These are phyloP conservation scores for Scaeva pyrastri DNA, from an alignment of 2,888 invertebrate species.

Conservation along the genomic window DNA sequence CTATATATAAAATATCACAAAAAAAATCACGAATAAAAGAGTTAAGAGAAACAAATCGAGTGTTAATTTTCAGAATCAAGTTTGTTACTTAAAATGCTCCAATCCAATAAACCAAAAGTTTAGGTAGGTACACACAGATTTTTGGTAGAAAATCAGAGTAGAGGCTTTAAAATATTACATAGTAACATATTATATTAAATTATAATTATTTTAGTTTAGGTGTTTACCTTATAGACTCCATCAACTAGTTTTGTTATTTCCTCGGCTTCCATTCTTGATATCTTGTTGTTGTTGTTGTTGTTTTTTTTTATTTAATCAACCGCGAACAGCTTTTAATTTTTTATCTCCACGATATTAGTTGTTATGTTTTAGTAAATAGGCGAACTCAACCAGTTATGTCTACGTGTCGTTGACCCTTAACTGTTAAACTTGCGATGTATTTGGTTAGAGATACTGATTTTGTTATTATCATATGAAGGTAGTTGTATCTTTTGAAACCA, in stretches of 20 bases:
- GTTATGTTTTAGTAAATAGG: constrained; percentile 16
- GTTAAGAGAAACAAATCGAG: no score
- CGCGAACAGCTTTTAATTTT: constrained; percentile 8
- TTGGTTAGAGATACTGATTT: constrained; percentile 17
- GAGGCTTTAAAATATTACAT: not conserved
- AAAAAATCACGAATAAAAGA: no score
- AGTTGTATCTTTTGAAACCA: constrained; percentile 18
- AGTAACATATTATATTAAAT: constrained; percentile 21
- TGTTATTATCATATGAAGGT: constrained; percentile 51
- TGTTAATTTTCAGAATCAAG: no score
- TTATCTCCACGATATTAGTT: constrained; percentile 12
- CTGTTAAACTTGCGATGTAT: constrained; percentile 27
- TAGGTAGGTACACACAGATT: not conserved
- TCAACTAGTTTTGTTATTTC: constrained; percentile 95
- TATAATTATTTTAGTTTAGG: constrained; percentile 24
- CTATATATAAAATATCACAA: no score
- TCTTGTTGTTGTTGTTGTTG: constrained; percentile 16
- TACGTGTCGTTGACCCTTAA: constrained; percentile 51
- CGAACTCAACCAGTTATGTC: constrained; percentile 39
- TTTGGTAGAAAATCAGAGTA: not conserved
- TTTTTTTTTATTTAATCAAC: constrained; percentile 1
- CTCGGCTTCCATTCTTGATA: constrained; percentile 88
- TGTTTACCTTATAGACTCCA: constrained; percentile 93
- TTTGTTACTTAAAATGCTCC: no score
- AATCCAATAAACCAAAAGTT: no score